Evolutionary conservation across 2,888 invertebrate genomes (phyloP).

Genomic region (Erebia aethiops): DNA sequence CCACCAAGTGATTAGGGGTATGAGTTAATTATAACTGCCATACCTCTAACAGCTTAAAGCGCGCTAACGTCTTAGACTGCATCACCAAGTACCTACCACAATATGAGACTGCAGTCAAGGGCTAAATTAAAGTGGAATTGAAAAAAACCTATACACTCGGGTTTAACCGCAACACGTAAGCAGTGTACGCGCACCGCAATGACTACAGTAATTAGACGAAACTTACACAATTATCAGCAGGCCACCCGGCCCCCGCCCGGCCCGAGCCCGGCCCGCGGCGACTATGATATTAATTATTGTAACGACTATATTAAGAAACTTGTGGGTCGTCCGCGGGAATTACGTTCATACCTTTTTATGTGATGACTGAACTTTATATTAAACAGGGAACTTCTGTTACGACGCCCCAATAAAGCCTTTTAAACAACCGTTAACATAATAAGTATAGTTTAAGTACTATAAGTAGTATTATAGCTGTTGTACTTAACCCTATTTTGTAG

Average conservation of each 20-base stretch:
- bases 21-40: no score
- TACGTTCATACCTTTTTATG: constrained; percentile 29
- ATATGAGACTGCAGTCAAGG: no score
- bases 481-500: not conserved
- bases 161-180: not conserved
- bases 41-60: no score
- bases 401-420: constrained; percentile 3
- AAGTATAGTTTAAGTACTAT: constrained; percentile 4
- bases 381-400: constrained; percentile 14
- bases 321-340: constrained; percentile 26
- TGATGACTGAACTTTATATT: constrained; percentile 24
- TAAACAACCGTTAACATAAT: constrained; percentile 8
- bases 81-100: no score
- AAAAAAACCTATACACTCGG: no score
- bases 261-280: constrained; percentile 22
- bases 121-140: no score
- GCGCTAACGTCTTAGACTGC: no score
- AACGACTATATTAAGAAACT: constrained; percentile 32
- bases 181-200: constrained; percentile 32
- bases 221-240: constrained; percentile 40
- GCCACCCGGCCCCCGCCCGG: no score
- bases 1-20: no score
- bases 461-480: not conserved
- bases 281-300: constrained; percentile 31
- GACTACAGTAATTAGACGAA: constrained; percentile 37